A percentile compares a stretch with the other conserved stretches of the same genome.
Conservation (phyloP, 2,888 invertebrate genomes). For the Epistrophe eligans region DNA sequence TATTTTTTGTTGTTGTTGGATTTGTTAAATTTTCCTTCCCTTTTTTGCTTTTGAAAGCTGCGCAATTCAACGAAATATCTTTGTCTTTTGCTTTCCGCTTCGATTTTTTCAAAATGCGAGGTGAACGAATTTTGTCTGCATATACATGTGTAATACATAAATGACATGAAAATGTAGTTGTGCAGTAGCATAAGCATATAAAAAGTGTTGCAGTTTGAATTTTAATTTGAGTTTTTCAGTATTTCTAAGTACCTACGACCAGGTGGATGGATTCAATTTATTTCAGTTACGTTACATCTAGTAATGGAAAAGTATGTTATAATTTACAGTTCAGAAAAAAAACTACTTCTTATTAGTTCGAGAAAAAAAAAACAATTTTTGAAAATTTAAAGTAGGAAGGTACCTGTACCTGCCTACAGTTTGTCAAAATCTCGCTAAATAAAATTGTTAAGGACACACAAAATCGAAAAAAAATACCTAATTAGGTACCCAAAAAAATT, state of each 20-base stretch:
- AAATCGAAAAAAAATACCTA: too few species aligned
- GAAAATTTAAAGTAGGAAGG: too few species aligned
- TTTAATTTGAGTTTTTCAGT: constrained; percentile 57
- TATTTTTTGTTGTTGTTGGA: neutral
- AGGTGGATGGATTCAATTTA: neutral
- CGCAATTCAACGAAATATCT: constrained; percentile 64
- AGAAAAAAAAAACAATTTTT: too few species aligned
- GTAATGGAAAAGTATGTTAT: neutral
- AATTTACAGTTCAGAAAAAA: too few species aligned
- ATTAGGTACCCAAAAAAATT: too few species aligned
- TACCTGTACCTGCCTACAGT: too few species aligned
- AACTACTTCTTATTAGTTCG: too few species aligned
- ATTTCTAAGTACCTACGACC: constrained; percentile 54
- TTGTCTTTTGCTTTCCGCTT: constrained; percentile 66
- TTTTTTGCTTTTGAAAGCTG: constrained; percentile 65
- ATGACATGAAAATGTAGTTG: constrained; percentile 25
- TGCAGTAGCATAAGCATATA: constrained; percentile 42
- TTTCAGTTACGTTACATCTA: neutral
- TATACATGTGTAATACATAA: constrained; percentile 18
- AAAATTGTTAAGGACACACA: too few species aligned
- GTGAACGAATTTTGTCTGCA: constrained; percentile 70
- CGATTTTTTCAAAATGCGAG: constrained; percentile 72
- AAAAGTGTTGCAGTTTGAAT: constrained; percentile 68
- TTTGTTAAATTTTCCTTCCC: constrained; percentile 59
- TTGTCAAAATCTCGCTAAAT: too few species aligned